A percentile compares a stretch with the other conserved stretches of the same genome.
Conservation (phyloP, 2,888 invertebrate species). For the Cyrtodaria siliqua region DNA sequence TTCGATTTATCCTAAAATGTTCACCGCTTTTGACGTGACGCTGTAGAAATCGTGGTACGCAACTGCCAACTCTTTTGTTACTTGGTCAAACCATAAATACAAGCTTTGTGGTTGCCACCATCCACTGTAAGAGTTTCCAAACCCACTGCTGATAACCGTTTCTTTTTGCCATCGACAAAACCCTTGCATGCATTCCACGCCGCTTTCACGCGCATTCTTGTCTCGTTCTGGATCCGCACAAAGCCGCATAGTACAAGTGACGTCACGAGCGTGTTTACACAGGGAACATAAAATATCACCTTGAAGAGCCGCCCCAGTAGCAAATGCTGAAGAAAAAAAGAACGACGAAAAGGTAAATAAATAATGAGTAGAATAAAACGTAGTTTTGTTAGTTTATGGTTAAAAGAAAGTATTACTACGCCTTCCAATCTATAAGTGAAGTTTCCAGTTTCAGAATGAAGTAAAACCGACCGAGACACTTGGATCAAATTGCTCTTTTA, state of each 20-base stretch:
- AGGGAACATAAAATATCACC: conserved; percentile 59
- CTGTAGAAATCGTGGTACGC: conserved; percentile 45
- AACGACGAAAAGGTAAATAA: too few relatives aligned
- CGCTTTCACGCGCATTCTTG: conserved; percentile 45
- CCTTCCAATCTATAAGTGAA: too few relatives aligned
- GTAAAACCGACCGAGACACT: too few relatives aligned
- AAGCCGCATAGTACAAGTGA: conserved; percentile 49
- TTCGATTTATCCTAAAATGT: conserved; percentile 1
- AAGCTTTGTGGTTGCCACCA: conserved; percentile 58
- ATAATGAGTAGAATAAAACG: too few relatives aligned
- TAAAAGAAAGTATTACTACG: too few relatives aligned
- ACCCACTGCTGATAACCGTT: conserved; percentile 46
- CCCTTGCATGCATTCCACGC: conserved; percentile 54
- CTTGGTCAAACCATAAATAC: conserved; percentile 53
- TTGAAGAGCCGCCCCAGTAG: conserved; percentile 48
- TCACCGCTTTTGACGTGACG: conserved; percentile 39
- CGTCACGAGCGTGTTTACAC: conserved; percentile 56
- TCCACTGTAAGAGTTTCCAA: conserved; percentile 45
- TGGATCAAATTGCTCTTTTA: too few relatives aligned
- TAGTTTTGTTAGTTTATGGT: too few relatives aligned
- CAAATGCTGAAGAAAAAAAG: conserved; percentile 59
- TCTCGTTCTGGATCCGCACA: conserved; percentile 58
- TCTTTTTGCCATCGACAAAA: conserved; percentile 62
- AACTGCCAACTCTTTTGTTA: conserved; percentile 47
- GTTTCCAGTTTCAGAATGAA: too few relatives aligned